phyloP scores from a whole-genome alignment of 64 coral and sea anemone genomes.

The Platygyra sinensis region DNA sequence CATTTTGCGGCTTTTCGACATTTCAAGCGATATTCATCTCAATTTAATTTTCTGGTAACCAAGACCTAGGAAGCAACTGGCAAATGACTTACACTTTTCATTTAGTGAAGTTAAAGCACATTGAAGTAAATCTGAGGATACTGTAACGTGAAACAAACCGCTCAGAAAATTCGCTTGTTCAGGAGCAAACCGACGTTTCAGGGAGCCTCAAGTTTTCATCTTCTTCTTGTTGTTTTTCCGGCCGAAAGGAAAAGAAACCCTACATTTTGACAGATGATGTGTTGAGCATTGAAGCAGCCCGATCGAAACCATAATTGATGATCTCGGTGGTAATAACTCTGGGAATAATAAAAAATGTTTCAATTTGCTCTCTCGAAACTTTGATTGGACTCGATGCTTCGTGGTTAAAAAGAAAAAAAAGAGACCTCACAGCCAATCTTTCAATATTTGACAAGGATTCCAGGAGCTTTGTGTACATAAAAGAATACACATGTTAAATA shows the following conservation, averaged over 20 bases:
- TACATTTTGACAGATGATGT: not conserved
- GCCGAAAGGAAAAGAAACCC: not conserved
- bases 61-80: not conserved
- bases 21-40: not conserved
- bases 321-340: constrained; percentile 7
- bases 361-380: constrained; percentile 19
- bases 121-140: not conserved
- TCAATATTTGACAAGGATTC: not conserved
- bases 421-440: not conserved
- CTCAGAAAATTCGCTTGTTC: not conserved
- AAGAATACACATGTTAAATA: not conserved
- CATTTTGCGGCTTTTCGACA: constrained; percentile 5
- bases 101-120: constrained; percentile 25
- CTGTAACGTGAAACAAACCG: not conserved
- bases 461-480: constrained; percentile 19
- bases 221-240: not conserved
- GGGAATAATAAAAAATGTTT: constrained; percentile 24
- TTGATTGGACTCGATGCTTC: not conserved
- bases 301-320: constrained; percentile 10
- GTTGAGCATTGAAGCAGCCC: not conserved
- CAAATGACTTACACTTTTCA: constrained; percentile 24
- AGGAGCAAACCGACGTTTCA: too few relatives aligned
- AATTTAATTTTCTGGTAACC: not conserved
- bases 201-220: too few relatives aligned
- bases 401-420: not conserved